A percentile compares a stretch with the other conserved stretches of the same genome.
These are phyloP conservation scores for Zaprionus bogoriensis DNA, from an alignment of 2,888 invertebrate genomes.

Conservation along the genomic window DNA sequence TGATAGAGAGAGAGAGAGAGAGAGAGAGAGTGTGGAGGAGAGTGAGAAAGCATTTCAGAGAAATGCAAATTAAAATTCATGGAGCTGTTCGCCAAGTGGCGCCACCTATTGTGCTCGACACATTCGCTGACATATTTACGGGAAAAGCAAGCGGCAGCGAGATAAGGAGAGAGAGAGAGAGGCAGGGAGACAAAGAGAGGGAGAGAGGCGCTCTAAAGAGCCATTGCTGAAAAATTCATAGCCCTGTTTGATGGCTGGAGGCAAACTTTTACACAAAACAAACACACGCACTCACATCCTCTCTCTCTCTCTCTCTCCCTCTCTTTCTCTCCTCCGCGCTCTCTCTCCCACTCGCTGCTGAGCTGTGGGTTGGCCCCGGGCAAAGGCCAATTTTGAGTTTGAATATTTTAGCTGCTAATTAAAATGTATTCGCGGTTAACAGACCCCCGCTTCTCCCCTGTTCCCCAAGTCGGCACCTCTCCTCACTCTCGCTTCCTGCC, in stretches of 20 bases:
- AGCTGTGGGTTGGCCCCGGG: constrained; percentile 31
- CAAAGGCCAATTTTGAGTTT: constrained; percentile 74
- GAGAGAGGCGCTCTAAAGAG: constrained; percentile 25
- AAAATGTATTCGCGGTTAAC: constrained; percentile 77
- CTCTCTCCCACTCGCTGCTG: constrained; percentile 9
- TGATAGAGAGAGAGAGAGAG: too few species aligned
- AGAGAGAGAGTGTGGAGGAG: too few species aligned
- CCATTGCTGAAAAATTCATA: constrained; percentile 62
- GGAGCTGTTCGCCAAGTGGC: constrained; percentile 32
- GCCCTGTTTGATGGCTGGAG: constrained; percentile 42
- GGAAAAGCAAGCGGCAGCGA: neutral
- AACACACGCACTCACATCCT: constrained; percentile 8
- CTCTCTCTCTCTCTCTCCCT: neutral
- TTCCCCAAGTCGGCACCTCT: neutral
- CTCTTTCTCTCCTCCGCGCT: constrained; percentile 17
- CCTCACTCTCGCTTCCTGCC: neutral
- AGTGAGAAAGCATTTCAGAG: constrained; percentile 26
- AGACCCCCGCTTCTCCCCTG: constrained; percentile 37
- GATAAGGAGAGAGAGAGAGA: neutral
- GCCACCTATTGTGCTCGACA: constrained; percentile 29
- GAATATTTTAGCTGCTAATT: constrained; percentile 76
- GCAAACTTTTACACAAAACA: constrained; percentile 47
- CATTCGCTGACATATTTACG: constrained; percentile 51
- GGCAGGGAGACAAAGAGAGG: neutral
- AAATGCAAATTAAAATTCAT: constrained; percentile 70